Conservation (phyloP, 2,113 vertebrate genomes). For the Engystomops pustulosus region DNA sequence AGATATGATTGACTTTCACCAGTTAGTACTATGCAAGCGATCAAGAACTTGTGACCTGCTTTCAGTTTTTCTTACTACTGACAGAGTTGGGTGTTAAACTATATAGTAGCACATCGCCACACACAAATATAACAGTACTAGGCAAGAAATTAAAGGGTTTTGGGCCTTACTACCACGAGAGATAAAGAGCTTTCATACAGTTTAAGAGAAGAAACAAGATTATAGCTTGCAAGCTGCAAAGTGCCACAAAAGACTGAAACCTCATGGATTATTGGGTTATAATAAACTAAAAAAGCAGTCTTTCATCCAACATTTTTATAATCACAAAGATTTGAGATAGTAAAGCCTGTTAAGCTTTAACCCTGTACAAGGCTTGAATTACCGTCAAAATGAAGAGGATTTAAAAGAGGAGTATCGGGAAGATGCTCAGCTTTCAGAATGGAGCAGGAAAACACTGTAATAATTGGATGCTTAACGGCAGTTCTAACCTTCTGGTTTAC, state of each 20-base stretch:
- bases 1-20: neutral
- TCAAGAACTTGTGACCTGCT: neutral
- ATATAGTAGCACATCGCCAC: neutral
- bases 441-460: neutral
- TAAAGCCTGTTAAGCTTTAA: slow-evolving; percentile 58
- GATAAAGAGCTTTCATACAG: slow-evolving; percentile 12
- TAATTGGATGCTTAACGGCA: slow-evolving; percentile 46
- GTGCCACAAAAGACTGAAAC: slow-evolving; percentile 19
- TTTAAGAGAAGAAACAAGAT: slow-evolving; percentile 12
- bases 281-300: slow-evolving; percentile 59
- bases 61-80: neutral
- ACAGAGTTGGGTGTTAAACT: neutral
- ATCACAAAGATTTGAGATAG: slow-evolving; percentile 58
- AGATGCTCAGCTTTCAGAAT: slow-evolving; percentile 44
- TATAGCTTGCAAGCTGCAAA: slow-evolving; percentile 25
- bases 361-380: slow-evolving; percentile 52
- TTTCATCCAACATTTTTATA: slow-evolving; percentile 59
- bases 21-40: neutral
- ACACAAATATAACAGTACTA: neutral
- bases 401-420: slow-evolving; percentile 51
- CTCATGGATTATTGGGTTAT: slow-evolving; percentile 60
- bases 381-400: slow-evolving; percentile 44
- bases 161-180: neutral
- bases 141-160: slow-evolving; percentile 1
- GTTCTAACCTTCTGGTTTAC: slow-evolving; percentile 47